These are phyloP conservation scores for Dicyrtomina minuta DNA, from an alignment of 2,888 invertebrate species.

Conservation along the genomic window DNA sequence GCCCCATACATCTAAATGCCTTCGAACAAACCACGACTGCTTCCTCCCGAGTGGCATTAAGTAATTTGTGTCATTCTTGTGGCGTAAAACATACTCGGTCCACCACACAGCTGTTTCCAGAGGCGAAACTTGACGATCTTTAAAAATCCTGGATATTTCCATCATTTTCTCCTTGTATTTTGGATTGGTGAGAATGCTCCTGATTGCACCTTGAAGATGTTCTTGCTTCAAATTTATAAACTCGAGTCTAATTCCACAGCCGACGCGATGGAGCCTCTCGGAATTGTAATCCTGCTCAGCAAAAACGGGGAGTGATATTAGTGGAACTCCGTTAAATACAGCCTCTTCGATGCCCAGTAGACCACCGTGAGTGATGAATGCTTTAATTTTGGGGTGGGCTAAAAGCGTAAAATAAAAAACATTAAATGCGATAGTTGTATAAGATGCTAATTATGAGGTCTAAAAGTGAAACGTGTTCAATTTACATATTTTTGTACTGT, in stretches of 20 bases:
- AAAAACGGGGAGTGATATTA: constrained; percentile 61
- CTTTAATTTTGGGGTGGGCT: constrained; percentile 62
- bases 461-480: too few species aligned
- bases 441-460: too few species aligned
- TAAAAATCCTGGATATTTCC: constrained; percentile 34
- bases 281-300: constrained; percentile 63
- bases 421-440: too few species aligned
- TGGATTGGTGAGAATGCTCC: constrained; percentile 19
- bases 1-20: constrained; percentile 23
- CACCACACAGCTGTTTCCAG: constrained; percentile 40
- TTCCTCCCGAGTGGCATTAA: constrained; percentile 3
- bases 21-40: constrained; percentile 22
- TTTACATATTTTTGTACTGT: too few species aligned
- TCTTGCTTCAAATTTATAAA: constrained; percentile 59
- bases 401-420: too few species aligned
- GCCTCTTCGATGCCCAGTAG: constrained; percentile 67
- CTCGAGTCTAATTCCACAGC: constrained; percentile 60
- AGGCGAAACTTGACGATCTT: constrained; percentile 35
- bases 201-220: constrained; percentile 34
- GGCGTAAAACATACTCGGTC: too few species aligned
- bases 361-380: constrained; percentile 69
- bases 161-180: constrained; percentile 36
- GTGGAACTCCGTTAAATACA: constrained; percentile 63
- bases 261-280: constrained; percentile 60
- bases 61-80: constrained; percentile 8